Evolutionary conservation across 2,797 vertebrate species (phyloP).

Genomic region (Helostoma temminkii): DNA sequence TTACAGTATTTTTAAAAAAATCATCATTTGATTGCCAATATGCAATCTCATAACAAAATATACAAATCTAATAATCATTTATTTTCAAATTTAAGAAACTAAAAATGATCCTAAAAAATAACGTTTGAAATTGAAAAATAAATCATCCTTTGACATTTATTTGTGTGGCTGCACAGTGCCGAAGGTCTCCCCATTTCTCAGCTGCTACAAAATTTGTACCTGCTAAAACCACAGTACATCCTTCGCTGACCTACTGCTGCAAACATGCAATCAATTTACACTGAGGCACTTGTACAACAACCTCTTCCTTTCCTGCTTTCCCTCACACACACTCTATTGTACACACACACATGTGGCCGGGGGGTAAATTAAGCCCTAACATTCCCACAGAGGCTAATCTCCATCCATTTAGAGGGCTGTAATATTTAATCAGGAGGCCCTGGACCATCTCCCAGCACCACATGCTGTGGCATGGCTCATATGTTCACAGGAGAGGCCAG

Average conservation of each 20-base stretch:
- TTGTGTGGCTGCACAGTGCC: neutral
- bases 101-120: neutral
- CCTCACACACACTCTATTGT: conserved; percentile 31
- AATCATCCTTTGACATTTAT: neutral
- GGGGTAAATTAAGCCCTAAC: conserved; percentile 84
- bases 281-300: conserved; percentile 51
- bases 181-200: conserved; percentile 16
- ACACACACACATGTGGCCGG: conserved; percentile 66
- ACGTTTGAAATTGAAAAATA: neutral
- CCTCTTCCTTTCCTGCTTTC: conserved; percentile 29
- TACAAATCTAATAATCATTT: neutral
- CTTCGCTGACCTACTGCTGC: conserved; percentile 49
- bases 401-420: conserved; percentile 85
- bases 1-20: too few species aligned
- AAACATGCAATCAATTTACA: conserved; percentile 58
- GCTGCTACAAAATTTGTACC: conserved; percentile 10
- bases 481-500: conserved; percentile 78
- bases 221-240: conserved; percentile 54
- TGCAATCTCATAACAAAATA: neutral
- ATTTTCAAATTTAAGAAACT: too few species aligned
- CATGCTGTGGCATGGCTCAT: conserved; percentile 75
- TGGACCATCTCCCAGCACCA: conserved; percentile 69
- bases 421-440: conserved; percentile 86
- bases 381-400: conserved; percentile 88
- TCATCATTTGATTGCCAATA: too few species aligned